Base-by-base conservation (phyloP, 2,113 vertebrate species). In the Mandrillus leucophaeus region DNA sequence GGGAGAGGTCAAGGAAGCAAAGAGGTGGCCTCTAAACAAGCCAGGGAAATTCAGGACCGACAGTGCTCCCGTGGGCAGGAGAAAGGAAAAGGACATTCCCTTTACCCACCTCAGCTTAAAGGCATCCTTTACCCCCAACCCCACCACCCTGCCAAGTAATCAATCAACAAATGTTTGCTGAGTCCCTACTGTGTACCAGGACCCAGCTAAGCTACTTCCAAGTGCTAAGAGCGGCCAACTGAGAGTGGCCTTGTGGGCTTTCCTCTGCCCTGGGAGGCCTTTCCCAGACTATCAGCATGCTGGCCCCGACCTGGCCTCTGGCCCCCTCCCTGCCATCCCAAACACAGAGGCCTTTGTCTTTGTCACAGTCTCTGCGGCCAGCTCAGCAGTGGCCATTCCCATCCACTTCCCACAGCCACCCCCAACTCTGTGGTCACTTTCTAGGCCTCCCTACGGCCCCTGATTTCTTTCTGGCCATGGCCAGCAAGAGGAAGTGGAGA, bases 271-370 rank as follows among this genome's bases (percentile, higher is more conserved):
- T 1, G 12, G 55, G 16, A 16, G 3, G 86, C n/a, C 48, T 84
- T 64, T 73, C 48, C 50, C 40, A 27, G 75, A 23, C 78, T 2
- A 2, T 40, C 48, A 38, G 92, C 18, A 5, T 0, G 0, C 38
- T 61, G 52, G 45, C 66, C 78, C 52, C 68, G 25, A 0, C 38
- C 55, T 1, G 1, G 23, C 85, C 59, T 75, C 61, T 85, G 88
- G 88, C 89, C 68, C 32, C 50, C 22, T 83, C 79, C 27, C 81
- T 6, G 38, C 38, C 81, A 9, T 22, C 82, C 75, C 27, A 13
- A 57, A 95, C 96, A 95, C 83, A 43, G 73, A 70, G 25, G 43
- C 57, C 95, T 97, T 92, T 93, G 95, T 98, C 83, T 57, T 40
- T 17, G 43, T 73, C 82, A 40, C 16, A 4, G n/a, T 75, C 50